phyloP scores from a whole-genome alignment of 1,140 invertebrate genomes.

The Heliothis subflexa region DNA sequence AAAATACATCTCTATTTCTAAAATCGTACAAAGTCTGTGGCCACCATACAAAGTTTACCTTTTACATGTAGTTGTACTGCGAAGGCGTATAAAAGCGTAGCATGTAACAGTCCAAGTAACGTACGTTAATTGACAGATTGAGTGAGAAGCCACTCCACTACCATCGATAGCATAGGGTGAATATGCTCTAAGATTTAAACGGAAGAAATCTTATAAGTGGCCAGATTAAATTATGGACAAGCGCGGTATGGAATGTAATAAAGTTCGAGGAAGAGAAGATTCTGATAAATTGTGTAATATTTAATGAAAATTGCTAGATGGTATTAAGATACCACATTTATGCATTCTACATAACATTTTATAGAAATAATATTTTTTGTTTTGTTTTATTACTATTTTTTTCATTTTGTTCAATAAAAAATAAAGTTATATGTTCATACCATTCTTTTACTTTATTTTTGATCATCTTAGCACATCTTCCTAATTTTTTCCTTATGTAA shows the following conservation, averaged over 20 bases:
- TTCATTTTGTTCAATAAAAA: too few species aligned
- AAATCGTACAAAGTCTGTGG: not conserved
- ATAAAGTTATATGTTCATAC: too few species aligned
- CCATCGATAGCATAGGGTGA: conserved; percentile 43
- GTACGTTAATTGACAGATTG: conserved; percentile 71
- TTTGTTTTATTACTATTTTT: too few species aligned
- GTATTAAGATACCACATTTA: too few species aligned
- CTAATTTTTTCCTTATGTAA: too few species aligned
- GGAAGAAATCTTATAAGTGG: not conserved
- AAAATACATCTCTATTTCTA: too few species aligned
- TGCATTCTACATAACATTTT: too few species aligned
- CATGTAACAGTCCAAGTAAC: conserved; percentile 54
- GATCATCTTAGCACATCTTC: too few species aligned
- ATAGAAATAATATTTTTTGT: too few species aligned
- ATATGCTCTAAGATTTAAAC: not conserved
- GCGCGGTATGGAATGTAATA: not conserved
- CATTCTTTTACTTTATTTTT: too few species aligned
- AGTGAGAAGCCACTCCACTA: conserved; percentile 61
- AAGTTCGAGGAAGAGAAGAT: not conserved
- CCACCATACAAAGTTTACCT: conserved; percentile 6
- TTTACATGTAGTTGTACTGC: not conserved
- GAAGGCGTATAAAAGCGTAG: conserved; percentile 56
- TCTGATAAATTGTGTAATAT: not conserved
- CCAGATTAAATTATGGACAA: conserved; percentile 4
- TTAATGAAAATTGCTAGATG: not conserved